Percentiles rank a stretch among this genome's conserved stretches.
Conservation (phyloP, 1,140 invertebrate species). For the Papilio polytes region DNA sequence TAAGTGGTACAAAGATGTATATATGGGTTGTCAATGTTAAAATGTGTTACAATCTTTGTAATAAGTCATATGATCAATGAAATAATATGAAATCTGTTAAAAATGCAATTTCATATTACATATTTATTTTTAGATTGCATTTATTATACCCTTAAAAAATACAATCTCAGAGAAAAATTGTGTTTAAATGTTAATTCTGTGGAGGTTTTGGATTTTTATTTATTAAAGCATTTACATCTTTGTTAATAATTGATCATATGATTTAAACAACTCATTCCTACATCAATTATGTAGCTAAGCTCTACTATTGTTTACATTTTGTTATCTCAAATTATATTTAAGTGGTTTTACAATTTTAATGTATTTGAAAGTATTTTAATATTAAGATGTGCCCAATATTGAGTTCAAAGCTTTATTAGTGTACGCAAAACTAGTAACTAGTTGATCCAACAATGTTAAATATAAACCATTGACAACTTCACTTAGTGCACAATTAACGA, state of each 20-base stretch:
- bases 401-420: slow-evolving; percentile 24
- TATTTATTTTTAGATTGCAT: too few relatives aligned
- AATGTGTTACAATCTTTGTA: neutral
- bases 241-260: neutral
- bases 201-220: neutral
- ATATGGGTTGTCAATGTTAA: neutral
- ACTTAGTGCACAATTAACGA: too few relatives aligned
- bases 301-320: neutral
- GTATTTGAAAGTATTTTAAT: slow-evolving; percentile 30
- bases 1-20: neutral
- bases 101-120: too few relatives aligned
- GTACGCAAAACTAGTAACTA: slow-evolving; percentile 2
- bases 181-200: too few relatives aligned
- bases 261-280: neutral
- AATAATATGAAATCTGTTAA: neutral
- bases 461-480: too few relatives aligned
- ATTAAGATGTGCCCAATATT: slow-evolving; percentile 13
- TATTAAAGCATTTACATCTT: neutral
- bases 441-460: neutral
- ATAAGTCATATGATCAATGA: neutral
- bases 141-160: too few relatives aligned
- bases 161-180: too few relatives aligned
- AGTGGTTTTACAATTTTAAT: neutral
- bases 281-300: neutral
- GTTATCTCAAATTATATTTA: slow-evolving; percentile 6